Percentiles rank a stretch among this genome's conserved stretches.
These are phyloP conservation scores for Parthenolecanium corni DNA, from an alignment of 2,888 invertebrate genomes.

Conservation along the genomic window DNA sequence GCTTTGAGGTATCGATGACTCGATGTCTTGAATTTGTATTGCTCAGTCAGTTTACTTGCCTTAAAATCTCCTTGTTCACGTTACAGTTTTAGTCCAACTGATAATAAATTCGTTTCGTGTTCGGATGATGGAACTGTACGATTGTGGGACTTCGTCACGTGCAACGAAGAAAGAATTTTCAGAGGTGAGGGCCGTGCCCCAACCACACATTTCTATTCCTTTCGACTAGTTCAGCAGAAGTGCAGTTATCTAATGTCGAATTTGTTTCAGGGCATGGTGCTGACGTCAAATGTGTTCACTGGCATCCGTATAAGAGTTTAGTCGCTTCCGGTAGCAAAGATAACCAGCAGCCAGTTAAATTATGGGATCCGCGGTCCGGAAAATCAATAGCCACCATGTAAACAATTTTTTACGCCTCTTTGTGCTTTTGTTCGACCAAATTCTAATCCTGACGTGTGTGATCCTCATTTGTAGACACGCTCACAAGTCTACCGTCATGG, in stretches of 20 bases:
- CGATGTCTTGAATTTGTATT: too few species aligned
- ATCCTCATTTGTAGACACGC: conserved; percentile 57
- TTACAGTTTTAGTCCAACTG: conserved; percentile 92
- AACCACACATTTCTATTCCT: too few species aligned
- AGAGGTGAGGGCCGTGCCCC: conserved; percentile 47
- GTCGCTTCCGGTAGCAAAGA: conserved; percentile 98
- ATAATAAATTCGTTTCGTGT: conserved; percentile 97
- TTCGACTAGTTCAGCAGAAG: not conserved
- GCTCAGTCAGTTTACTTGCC: too few species aligned
- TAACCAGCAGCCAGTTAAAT: conserved; percentile 96
- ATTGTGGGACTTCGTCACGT: conserved; percentile 97
- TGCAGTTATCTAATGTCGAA: not conserved
- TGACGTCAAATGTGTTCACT: conserved; percentile 97
- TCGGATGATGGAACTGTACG: conserved; percentile 98
- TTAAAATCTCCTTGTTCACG: too few species aligned
- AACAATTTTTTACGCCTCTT: conserved; percentile 39
- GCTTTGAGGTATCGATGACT: too few species aligned
- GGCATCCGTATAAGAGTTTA: conserved; percentile 97
- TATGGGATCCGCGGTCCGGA: conserved; percentile 98
- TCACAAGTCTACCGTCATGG: conserved; percentile 99
- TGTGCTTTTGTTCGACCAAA: conserved; percentile 2
- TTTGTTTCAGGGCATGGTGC: conserved; percentile 75
- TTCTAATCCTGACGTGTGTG: not conserved
- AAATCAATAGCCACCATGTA: conserved; percentile 86
- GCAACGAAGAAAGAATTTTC: conserved; percentile 88